Evolutionary conservation across 1,140 invertebrate species (phyloP), one percentile per base, ranked within the genome.

Genomic region (Caenorhabditis inopinata): DNA sequence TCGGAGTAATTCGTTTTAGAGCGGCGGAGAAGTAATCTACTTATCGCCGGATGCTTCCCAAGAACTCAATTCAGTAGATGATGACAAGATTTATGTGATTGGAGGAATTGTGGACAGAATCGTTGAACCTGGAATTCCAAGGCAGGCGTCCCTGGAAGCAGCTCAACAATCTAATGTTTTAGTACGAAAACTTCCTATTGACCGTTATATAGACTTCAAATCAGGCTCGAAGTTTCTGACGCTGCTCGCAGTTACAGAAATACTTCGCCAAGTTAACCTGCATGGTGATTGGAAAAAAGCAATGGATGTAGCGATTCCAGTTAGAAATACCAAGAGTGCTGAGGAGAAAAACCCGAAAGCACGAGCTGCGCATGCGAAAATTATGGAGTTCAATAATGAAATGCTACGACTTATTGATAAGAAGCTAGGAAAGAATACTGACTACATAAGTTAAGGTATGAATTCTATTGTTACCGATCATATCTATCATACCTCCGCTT

Each of bases 71-170:
- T 46, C 14, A 16, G 38, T 85, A 0, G 75, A 81, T 11, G 75
- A 77, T 18, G 77, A 83, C 6, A 74, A 83, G 38, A 16, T 73
- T 29, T 85, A 82, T 47, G 76, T 85, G 3, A 84, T 85, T 23
- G 84, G 84, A 35, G 84, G 84, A 74, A 85, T 85, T 27, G 84
- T 85, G 29, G 84, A 85, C 68, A 76, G 84, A 11, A 80, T 85
- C 0, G 32, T 29, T 5, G 84, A 85, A 53, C 49, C 51, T n/a
- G 74, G 79, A 23, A 85, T 85, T 38, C 84, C 84, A 7, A 58
- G 23, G 32, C 35, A 78, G 9, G 84, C 84, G 14, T 85, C 84
- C 0, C 18, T 58, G 16, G 80, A 78, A 49, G 48, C 80, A 2
- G 83, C 84, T 2, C 38, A 84, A 47, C 27, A 16, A 27, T 82